Evolutionary conservation across 2,888 invertebrate species (phyloP).

Genomic region (Esperia sulphurella): DNA sequence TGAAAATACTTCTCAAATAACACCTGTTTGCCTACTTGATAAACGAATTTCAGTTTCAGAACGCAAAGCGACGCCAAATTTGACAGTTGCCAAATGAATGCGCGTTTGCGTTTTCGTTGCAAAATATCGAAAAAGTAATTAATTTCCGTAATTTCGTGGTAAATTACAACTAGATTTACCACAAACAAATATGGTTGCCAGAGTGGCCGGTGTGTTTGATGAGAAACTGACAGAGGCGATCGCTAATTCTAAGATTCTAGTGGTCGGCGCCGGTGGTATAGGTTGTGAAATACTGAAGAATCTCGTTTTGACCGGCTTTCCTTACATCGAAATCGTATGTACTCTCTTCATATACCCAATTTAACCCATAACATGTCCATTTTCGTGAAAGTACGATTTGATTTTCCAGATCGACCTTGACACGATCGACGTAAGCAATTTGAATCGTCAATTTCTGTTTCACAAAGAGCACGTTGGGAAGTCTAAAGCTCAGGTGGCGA

Average conservation of each 20-base stretch:
- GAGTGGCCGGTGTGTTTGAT: conserved; percentile 83
- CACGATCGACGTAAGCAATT: conserved; percentile 99
- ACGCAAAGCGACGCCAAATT: conserved; percentile 54
- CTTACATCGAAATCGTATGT: conserved; percentile 95
- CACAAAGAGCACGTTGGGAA: conserved; percentile 98
- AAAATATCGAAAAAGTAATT: neutral
- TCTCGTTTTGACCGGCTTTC: conserved; percentile 95
- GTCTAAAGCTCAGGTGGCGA: conserved; percentile 95
- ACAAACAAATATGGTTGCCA: conserved; percentile 80
- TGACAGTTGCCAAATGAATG: conserved; percentile 40
- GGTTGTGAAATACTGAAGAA: conserved; percentile 99
- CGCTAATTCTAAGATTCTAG: conserved; percentile 85
- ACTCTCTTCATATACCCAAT: conserved; percentile 7
- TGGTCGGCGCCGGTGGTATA: conserved; percentile 99
- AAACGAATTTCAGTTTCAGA: conserved; percentile 15
- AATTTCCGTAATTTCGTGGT: conserved; percentile 15
- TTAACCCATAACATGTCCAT: conserved; percentile 36
- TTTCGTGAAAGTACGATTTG: conserved; percentile 3
- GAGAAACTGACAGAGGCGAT: conserved; percentile 83
- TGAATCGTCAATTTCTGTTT: conserved; percentile 99
- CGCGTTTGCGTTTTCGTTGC: conserved; percentile 24
- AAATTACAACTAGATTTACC: conserved; percentile 17
- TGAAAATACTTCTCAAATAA: too few species aligned
- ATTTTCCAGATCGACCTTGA: conserved; percentile 96
- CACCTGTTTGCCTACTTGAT: too few species aligned